phyloP scores from a whole-genome alignment of 2,888 invertebrate genomes.

The Ormyrus labotus region DNA sequence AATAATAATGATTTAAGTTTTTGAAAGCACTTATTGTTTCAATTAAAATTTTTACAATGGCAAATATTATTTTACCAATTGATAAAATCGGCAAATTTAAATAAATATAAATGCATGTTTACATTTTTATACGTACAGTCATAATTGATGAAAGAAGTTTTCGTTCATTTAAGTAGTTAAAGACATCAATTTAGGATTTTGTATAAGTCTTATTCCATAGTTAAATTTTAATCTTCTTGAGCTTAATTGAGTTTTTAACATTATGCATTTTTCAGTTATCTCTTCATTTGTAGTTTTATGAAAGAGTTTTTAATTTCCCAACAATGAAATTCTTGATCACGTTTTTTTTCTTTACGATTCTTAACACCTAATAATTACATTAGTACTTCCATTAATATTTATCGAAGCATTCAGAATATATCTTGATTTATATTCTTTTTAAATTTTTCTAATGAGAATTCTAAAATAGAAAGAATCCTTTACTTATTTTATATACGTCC shows the following conservation, averaged over 20 bases:
- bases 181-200: slow-evolving; percentile 2
- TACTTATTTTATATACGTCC: slow-evolving; percentile 15
- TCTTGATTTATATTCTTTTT: slow-evolving; percentile 24
- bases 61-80: too few species aligned
- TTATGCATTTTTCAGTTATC: background rate
- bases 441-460: slow-evolving; percentile 29
- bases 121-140: too few species aligned
- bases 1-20: too few species aligned
- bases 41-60: too few species aligned
- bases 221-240: slow-evolving; percentile 22
- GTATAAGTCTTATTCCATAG: background rate
- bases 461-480: background rate
- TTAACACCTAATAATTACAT: slow-evolving; percentile 45
- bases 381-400: slow-evolving; percentile 14
- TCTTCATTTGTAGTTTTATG: background rate
- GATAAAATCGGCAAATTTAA: too few species aligned
- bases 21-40: too few species aligned
- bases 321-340: slow-evolving; percentile 3
- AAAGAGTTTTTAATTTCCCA: slow-evolving; percentile 13
- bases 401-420: background rate
- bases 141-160: too few species aligned
- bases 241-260: slow-evolving; percentile 3
- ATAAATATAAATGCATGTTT: too few species aligned
- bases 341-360: slow-evolving; percentile 11
- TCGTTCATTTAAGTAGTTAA: too few species aligned